Evolutionary conservation across 1,140 invertebrate genomes (phyloP).

Genomic region (Ceratoteleas bidentatus): DNA sequence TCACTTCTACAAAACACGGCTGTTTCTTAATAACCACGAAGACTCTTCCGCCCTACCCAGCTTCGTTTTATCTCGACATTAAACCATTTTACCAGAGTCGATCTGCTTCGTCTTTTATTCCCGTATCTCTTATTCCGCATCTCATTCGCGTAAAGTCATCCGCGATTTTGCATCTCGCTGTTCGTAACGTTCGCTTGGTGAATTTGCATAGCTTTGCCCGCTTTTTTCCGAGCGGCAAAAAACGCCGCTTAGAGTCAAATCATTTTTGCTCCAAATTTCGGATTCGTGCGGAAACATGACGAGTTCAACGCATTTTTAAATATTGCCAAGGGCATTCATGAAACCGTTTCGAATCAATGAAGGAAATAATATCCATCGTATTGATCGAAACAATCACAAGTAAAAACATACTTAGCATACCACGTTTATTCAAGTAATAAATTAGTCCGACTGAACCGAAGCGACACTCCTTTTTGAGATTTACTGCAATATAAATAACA

Average conservation of each 20-base stretch:
- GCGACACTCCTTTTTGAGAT: no score
- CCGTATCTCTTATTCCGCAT: constrained; percentile 59
- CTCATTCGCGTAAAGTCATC: constrained; percentile 57
- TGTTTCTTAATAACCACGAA: constrained; percentile 37
- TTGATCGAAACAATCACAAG: no score
- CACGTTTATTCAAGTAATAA: no score
- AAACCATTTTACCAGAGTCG: constrained; percentile 56
- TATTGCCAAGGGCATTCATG: no score
- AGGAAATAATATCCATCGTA: no score
- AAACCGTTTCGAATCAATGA: no score
- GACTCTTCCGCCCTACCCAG: constrained; percentile 24
- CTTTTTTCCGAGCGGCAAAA: background rate
- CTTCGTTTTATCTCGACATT: constrained; percentile 47
- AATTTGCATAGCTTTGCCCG: background rate
- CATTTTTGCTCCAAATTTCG: no score
- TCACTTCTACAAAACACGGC: constrained; percentile 20
- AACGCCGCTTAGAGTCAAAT: background rate
- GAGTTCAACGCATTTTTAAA: no score
- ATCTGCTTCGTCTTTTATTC: constrained; percentile 45
- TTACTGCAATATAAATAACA: no score
- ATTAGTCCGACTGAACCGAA: no score
- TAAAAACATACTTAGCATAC: no score
- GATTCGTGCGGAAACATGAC: no score
- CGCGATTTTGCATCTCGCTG: constrained; percentile 43
- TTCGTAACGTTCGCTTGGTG: constrained; percentile 35